Evolutionary conservation across 2,113 vertebrate species (phyloP).

Genomic region (Labrus mixtus): DNA sequence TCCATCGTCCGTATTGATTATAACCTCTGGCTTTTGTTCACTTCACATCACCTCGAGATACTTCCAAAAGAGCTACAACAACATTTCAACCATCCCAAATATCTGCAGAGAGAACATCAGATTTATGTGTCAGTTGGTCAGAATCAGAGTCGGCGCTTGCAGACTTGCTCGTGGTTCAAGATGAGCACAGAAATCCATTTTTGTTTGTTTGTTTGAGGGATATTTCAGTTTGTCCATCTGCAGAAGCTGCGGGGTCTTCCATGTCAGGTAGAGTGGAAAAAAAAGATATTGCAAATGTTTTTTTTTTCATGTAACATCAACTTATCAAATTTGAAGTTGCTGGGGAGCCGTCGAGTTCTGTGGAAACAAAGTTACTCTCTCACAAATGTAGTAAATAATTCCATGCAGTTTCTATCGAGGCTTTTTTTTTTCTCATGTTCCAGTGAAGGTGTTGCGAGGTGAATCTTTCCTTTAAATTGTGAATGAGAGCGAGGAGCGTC

Average conservation of each 20-base stretch:
- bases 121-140: conserved; percentile 4
- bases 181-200: conserved; percentile 15
- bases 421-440: too few relatives aligned
- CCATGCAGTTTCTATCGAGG: too few relatives aligned
- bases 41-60: conserved; percentile 1
- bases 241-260: not conserved
- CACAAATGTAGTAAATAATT: not conserved
- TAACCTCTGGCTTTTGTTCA: conserved; percentile 4
- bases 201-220: not conserved
- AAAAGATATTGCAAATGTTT: not conserved
- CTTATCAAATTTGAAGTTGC: conserved; percentile 20
- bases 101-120: conserved; percentile 10
- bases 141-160: not conserved
- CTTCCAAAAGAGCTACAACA: conserved; percentile 9
- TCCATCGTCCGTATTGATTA: conserved; percentile 28
- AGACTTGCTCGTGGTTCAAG: not conserved
- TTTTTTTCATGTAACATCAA: not conserved
- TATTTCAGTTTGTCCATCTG: not conserved
- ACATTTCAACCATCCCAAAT: conserved; percentile 11
- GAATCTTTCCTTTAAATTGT: conserved; percentile 1
- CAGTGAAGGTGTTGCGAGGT: not conserved
- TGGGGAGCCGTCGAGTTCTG: not conserved
- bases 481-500: not conserved
- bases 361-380: not conserved
- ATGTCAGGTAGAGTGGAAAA: not conserved